Evolutionary conservation across 2,113 vertebrate genomes (phyloP).

Genomic region (Corydoras maculifer): DNA sequence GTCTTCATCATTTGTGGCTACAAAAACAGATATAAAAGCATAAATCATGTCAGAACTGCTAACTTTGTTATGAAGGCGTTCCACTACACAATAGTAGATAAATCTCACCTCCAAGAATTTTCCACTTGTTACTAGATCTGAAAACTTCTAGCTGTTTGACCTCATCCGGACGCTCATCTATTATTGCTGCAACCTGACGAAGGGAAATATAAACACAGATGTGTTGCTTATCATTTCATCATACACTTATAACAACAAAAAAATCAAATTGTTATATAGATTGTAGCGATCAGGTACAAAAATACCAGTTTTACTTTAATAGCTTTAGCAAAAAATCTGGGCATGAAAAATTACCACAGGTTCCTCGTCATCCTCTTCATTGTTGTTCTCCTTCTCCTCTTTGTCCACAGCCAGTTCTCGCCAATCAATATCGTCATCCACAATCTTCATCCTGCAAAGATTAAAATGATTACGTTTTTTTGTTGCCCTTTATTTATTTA

Average conservation of each 20-base stretch:
- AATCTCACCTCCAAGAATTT: conserved; percentile 78
- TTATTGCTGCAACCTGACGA: conserved; percentile 80
- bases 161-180: conserved; percentile 86
- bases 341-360: conserved; percentile 60
- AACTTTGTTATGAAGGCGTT: too few relatives aligned
- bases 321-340: too few relatives aligned
- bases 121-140: conserved; percentile 82
- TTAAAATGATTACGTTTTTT: background rate
- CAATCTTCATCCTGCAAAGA: conserved; percentile 80
- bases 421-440: conserved; percentile 91
- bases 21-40: background rate
- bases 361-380: conserved; percentile 83
- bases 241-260: too few relatives aligned
- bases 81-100: too few relatives aligned
- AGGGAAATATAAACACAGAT: background rate
- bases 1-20: conserved; percentile 51
- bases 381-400: conserved; percentile 60
- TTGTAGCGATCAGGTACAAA: too few relatives aligned
- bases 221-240: background rate
- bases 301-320: too few relatives aligned
- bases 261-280: too few relatives aligned
- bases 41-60: background rate
- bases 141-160: conserved; percentile 88
- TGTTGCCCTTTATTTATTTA: too few relatives aligned
- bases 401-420: conserved; percentile 58